Evolutionary conservation across 1,140 invertebrate genomes (phyloP).

Genomic region (Coenobita brevimanus): DNA sequence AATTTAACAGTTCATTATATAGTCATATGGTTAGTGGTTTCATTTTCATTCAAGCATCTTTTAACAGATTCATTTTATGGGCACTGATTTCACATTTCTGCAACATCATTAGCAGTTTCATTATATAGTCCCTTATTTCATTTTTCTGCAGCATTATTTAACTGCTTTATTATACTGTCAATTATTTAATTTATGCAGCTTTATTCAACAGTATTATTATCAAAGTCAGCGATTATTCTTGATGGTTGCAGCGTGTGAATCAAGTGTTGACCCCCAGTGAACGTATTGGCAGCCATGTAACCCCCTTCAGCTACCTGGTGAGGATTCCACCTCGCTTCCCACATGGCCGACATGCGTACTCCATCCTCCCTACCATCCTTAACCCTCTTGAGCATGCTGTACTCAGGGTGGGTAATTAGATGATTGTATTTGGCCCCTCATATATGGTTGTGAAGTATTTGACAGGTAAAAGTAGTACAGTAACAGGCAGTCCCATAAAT

Average conservation of each 20-base stretch:
- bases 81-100: not conserved
- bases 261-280: slow-evolving; percentile 46
- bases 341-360: slow-evolving; percentile 41
- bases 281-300: slow-evolving; percentile 50
- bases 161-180: not conserved
- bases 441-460: no score
- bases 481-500: no score
- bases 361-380: slow-evolving; percentile 42
- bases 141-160: not conserved
- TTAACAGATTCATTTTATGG: not conserved
- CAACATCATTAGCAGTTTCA: not conserved
- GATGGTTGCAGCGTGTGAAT: slow-evolving; percentile 30
- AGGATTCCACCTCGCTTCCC: slow-evolving; percentile 51
- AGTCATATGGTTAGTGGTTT: not conserved
- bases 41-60: not conserved
- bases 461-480: no score
- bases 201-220: not conserved
- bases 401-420: no score
- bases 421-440: no score
- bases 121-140: not conserved
- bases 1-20: not conserved
- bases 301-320: slow-evolving; percentile 36
- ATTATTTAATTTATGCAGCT: not conserved
- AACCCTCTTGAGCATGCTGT: no score
- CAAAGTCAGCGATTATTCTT: not conserved